Percentiles rank a stretch among this genome's conserved stretches.
These are phyloP conservation scores for Proisotoma minuta DNA, from an alignment of 2,888 invertebrate species.

Conservation along the genomic window DNA sequence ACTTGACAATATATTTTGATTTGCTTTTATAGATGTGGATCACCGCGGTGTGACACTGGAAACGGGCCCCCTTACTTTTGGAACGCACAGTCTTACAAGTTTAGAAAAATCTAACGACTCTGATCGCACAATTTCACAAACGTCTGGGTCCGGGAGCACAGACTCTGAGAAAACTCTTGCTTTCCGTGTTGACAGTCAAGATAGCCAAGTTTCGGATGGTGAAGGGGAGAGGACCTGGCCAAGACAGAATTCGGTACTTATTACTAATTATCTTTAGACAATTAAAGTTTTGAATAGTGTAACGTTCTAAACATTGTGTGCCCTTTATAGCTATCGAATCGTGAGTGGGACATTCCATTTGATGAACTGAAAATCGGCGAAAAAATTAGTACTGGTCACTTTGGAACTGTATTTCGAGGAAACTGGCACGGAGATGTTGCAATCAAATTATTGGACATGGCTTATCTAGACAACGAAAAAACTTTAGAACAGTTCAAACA, in stretches of 20 bases:
- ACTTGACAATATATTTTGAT: background rate
- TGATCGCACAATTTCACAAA: constrained; percentile 52
- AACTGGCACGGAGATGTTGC: constrained; percentile 98
- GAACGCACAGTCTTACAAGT: constrained; percentile 39
- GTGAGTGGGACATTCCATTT: constrained; percentile 98
- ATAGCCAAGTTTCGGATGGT: constrained; percentile 67
- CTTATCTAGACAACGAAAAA: constrained; percentile 74
- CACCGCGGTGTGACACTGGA: constrained; percentile 57
- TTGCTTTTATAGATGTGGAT: constrained; percentile 28
- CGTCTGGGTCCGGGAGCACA: constrained; percentile 67
- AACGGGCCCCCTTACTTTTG: constrained; percentile 52
- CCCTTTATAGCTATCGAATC: constrained; percentile 68
- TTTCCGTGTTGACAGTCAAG: constrained; percentile 72
- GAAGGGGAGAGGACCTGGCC: constrained; percentile 53
- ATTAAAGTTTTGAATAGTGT: no score
- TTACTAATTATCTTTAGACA: no score
- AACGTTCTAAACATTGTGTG: background rate
- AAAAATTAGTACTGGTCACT: constrained; percentile 82
- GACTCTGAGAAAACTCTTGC: constrained; percentile 79
- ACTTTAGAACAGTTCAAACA: constrained; percentile 90
- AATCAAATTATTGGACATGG: constrained; percentile 90
- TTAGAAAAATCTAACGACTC: constrained; percentile 53
- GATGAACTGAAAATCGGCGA: constrained; percentile 84
- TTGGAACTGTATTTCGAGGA: constrained; percentile 90
- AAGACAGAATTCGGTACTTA: constrained; percentile 54